Evolutionary conservation across 92 coral and sea anemone genomes (phyloP).

Genomic region (Siderastrea radians): DNA sequence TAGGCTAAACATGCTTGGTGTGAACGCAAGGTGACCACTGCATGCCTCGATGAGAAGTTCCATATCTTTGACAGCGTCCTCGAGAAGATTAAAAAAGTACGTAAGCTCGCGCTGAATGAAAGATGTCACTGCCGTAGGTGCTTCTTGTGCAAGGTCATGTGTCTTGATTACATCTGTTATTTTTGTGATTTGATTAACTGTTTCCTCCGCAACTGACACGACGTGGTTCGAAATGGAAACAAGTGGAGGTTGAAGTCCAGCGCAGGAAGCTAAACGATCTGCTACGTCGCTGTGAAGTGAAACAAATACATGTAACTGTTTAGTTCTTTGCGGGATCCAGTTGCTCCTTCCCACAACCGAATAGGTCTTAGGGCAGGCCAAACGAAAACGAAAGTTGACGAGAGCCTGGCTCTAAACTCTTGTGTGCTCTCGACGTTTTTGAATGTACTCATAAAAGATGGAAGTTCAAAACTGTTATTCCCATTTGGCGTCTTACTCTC

Average conservation of each 20-base stretch:
- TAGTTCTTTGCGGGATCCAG: too few species aligned
- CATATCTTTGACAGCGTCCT: constrained; percentile 32
- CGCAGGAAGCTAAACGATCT: constrained; percentile 5
- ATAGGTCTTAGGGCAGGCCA: too few species aligned
- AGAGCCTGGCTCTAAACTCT: too few species aligned
- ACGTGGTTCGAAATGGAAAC: constrained; percentile 19
- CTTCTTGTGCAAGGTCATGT: constrained; percentile 21
- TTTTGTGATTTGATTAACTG: constrained; percentile 21
- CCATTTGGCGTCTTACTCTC: too few species aligned
- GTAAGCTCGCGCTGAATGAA: constrained; percentile 69
- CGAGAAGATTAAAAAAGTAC: constrained; percentile 43
- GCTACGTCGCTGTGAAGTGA: constrained; percentile 7
- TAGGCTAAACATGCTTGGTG: constrained; percentile 61
- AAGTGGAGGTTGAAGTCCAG: neutral
- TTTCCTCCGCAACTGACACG: constrained; percentile 27
- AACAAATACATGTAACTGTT: neutral
- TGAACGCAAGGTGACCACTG: constrained; percentile 67
- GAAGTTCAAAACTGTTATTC: too few species aligned
- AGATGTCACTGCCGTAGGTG: constrained; percentile 45
- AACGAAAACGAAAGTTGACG: too few species aligned
- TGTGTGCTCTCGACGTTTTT: too few species aligned
- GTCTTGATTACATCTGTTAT: neutral
- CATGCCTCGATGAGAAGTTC: constrained; percentile 66
- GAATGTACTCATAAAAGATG: too few species aligned
- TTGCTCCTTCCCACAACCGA: too few species aligned